A percentile compares a stretch with the other conserved stretches of the same genome.
Evolutionary conservation across 2,113 vertebrate species (phyloP).

Genomic region (Pelvicachromis taeniatus): DNA sequence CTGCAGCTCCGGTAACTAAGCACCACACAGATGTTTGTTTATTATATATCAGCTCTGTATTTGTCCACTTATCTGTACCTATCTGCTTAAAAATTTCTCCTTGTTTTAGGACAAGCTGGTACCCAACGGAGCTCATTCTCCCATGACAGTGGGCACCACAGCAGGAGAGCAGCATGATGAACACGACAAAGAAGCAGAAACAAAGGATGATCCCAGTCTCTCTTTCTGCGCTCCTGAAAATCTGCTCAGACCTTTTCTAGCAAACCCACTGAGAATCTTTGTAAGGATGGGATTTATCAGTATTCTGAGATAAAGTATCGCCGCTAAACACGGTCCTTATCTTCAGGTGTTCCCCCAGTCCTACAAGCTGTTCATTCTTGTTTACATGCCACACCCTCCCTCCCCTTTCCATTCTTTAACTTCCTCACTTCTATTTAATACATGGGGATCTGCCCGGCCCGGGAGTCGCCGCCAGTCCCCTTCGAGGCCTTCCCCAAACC

Average conservation of each 20-base stretch:
- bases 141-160: not conserved
- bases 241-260: conserved; percentile 61
- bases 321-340: too few species aligned
- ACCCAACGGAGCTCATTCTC: conserved; percentile 8
- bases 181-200: not conserved
- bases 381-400: too few species aligned
- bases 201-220: conserved; percentile 18
- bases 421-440: too few species aligned
- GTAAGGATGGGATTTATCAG: conserved; percentile 68
- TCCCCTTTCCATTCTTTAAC: too few species aligned
- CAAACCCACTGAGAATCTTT: conserved; percentile 83
- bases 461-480: too few species aligned
- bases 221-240: conserved; percentile 74
- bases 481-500: too few species aligned
- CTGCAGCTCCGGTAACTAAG: conserved; percentile 76
- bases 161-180: not conserved
- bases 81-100: not conserved
- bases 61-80: not conserved
- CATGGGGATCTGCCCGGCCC: too few species aligned
- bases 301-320: too few species aligned
- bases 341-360: too few species aligned
- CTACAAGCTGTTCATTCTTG: too few species aligned
- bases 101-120: conserved; percentile 73
- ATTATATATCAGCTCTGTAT: not conserved
- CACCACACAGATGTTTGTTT: not conserved